These are phyloP conservation scores for Chaetogeoica ovagalla DNA, from an alignment of 2,888 invertebrate genomes.

Conservation along the genomic window DNA sequence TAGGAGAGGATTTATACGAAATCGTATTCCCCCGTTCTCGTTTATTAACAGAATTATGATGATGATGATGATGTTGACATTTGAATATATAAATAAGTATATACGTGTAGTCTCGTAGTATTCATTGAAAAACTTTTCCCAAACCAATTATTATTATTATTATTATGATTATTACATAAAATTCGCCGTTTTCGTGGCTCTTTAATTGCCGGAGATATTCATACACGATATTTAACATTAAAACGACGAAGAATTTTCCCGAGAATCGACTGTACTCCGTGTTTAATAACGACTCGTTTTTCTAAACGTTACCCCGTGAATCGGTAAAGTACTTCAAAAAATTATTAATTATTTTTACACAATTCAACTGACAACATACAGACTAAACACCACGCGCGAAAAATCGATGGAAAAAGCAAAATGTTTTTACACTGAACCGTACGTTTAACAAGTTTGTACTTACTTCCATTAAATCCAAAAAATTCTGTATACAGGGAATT, in stretches of 20 bases:
- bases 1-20: background rate
- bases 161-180: conserved; percentile 3
- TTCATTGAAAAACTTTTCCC: conserved; percentile 32
- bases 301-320: background rate
- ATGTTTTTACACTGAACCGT: no score
- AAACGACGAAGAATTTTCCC: background rate
- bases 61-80: background rate
- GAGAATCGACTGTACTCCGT: background rate
- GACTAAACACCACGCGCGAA: no score
- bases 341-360: no score
- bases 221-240: background rate
- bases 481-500: no score
- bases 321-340: no score
- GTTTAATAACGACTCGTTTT: background rate
- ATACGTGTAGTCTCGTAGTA: conserved; percentile 9
- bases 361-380: no score
- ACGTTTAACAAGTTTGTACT: no score
- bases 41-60: background rate
- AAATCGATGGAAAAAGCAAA: no score
- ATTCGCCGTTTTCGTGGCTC: background rate
- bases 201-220: background rate
- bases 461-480: no score
- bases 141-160: conserved; percentile 21
- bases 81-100: background rate
- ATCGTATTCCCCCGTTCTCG: background rate